These are phyloP conservation scores for Entomobrya multifasciata DNA, from an alignment of 2,888 invertebrate species.

Conservation along the genomic window DNA sequence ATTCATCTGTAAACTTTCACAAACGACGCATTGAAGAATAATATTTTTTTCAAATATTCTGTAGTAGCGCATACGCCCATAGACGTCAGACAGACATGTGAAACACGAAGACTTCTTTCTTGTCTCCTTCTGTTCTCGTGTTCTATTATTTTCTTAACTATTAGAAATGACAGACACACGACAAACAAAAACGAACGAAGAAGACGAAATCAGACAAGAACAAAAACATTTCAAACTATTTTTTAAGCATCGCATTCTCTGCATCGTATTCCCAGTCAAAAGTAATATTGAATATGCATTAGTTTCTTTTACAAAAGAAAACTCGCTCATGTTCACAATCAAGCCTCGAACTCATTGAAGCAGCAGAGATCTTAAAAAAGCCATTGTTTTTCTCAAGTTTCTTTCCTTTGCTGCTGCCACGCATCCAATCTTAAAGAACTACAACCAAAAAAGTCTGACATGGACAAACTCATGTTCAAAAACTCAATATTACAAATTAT, in stretches of 20 bases:
- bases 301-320: slow-evolving; percentile 25
- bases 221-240: not conserved
- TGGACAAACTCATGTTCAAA: too few species aligned
- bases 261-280: not conserved
- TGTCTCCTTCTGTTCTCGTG: not conserved
- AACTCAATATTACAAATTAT: too few species aligned
- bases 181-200: not conserved
- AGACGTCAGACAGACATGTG: not conserved
- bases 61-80: not conserved
- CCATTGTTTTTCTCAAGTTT: slow-evolving; percentile 20
- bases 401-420: not conserved
- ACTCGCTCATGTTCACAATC: too few species aligned
- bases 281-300: slow-evolving; percentile 45
- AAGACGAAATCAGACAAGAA: slow-evolving; percentile 20
- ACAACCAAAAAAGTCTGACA: too few species aligned
- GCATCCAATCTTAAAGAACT: too few species aligned
- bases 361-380: not conserved
- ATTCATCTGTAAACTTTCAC: not conserved
- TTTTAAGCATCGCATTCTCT: not conserved
- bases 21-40: not conserved
- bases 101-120: not conserved
- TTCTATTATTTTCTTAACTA: not conserved
- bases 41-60: too few species aligned
- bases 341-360: not conserved
- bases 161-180: slow-evolving; percentile 51